Base-by-base conservation (phyloP, 2,113 vertebrate species). In the Ceratotherium simum region DNA sequence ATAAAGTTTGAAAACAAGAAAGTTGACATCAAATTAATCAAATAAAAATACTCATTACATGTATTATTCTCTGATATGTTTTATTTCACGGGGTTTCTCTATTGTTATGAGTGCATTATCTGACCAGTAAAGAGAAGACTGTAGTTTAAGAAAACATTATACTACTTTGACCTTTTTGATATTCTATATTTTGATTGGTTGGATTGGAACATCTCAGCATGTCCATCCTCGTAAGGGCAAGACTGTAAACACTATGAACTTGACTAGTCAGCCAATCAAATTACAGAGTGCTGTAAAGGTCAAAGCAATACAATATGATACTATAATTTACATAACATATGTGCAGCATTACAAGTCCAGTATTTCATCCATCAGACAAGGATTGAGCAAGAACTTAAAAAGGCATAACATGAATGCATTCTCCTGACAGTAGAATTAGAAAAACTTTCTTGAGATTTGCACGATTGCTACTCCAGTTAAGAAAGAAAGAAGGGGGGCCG, bases 281-380 rank as follows among this genome's bases (percentile, higher is more conserved):
- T 96, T 96, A 97, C 87, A 98, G 95, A 93, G 97, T 98, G 91
- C 90, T 96, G 56, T 91, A 97, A 98, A 98, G 98, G 98, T 98
- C 97, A 98, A 96, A 97, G 93, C 94, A 80, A 84, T 90, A 90
- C 92, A 97, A 96, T 97, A 96, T 97, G 51, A 31, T 51, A 46
- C 10, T 10, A 81, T 97, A 96, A 98, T 98, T 98, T 98, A 90
- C 78, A 92, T 97, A 96, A 95, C 93, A 95, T 97, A 97, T 88
- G 92, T 97, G 96, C 88, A 94, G 91, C 93, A 96, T 96, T 97
- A 79, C 75, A 89, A 95, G 96, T 97, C 88, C 90, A 93, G 83
- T 96, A 98, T 96, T 90, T 98, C 92, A 97, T 97, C 73, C 92
- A 92, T 94, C 85, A 97, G 95, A 96, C 72, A 95, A 95, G 92